Conservation (phyloP, 2,113 vertebrate genomes). For the Eulacestoma nigropectus region DNA sequence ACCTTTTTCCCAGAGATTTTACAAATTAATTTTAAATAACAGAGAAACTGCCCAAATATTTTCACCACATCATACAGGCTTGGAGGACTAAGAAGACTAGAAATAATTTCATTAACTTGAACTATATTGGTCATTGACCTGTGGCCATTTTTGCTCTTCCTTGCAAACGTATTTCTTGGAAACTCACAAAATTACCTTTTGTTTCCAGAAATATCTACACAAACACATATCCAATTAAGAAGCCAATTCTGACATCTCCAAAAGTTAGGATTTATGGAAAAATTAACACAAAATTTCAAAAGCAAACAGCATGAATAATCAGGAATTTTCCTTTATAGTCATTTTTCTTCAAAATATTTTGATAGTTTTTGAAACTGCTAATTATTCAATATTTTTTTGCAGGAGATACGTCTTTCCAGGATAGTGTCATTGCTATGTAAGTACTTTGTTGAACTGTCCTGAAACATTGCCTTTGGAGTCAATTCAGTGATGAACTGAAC, state of each 20-base stretch:
- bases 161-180: background rate
- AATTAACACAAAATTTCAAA: background rate
- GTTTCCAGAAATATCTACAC: background rate
- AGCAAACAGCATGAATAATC: background rate
- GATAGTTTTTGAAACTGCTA: background rate
- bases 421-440: background rate
- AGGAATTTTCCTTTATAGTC: background rate
- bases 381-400: background rate
- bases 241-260: background rate
- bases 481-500: background rate
- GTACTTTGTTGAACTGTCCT: background rate
- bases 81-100: background rate
- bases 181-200: background rate
- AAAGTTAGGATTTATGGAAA: background rate
- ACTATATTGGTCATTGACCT: background rate
- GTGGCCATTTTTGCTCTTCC: background rate
- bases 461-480: background rate
- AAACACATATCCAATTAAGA: background rate
- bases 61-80: background rate
- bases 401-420: background rate
- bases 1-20: background rate
- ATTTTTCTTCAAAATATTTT: background rate
- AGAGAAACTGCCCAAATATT: background rate
- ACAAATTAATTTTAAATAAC: background rate
- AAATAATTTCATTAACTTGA: background rate